Evolutionary conservation across 2,888 invertebrate genomes (phyloP).

Genomic region (Agriopis leucophaearia): DNA sequence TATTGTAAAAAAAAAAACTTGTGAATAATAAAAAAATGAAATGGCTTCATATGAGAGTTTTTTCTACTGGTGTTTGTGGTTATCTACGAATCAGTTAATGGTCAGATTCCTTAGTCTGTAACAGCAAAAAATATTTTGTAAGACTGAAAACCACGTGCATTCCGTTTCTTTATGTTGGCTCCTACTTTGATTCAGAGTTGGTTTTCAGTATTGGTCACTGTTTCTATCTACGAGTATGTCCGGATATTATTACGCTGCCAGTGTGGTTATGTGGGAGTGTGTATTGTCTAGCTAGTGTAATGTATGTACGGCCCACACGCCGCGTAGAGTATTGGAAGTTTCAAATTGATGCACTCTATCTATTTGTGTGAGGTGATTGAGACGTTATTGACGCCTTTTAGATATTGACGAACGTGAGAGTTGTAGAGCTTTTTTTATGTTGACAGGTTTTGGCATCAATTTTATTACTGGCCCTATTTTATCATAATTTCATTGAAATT

Average conservation of each 20-base stretch:
- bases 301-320: conserved; percentile 43
- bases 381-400: conserved; percentile 41
- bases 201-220: background rate
- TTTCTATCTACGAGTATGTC: background rate
- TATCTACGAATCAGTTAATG: too few species aligned
- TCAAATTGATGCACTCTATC: conserved; percentile 40
- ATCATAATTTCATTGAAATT: too few species aligned
- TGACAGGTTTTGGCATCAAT: background rate
- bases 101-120: too few species aligned
- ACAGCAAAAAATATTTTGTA: too few species aligned
- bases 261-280: conserved; percentile 32
- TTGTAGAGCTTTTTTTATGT: background rate
- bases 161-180: too few species aligned
- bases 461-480: too few species aligned
- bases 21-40: too few species aligned
- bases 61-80: too few species aligned
- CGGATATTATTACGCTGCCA: background rate
- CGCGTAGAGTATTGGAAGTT: conserved; percentile 31
- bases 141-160: too few species aligned
- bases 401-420: conserved; percentile 17
- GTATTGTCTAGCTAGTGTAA: conserved; percentile 22
- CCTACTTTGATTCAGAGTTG: too few species aligned
- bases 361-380: conserved; percentile 42
- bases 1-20: too few species aligned
- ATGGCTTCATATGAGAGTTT: too few species aligned